Evolutionary conservation across 2,797 vertebrate genomes (phyloP).

Genomic region (Crenuchus spilurus): DNA sequence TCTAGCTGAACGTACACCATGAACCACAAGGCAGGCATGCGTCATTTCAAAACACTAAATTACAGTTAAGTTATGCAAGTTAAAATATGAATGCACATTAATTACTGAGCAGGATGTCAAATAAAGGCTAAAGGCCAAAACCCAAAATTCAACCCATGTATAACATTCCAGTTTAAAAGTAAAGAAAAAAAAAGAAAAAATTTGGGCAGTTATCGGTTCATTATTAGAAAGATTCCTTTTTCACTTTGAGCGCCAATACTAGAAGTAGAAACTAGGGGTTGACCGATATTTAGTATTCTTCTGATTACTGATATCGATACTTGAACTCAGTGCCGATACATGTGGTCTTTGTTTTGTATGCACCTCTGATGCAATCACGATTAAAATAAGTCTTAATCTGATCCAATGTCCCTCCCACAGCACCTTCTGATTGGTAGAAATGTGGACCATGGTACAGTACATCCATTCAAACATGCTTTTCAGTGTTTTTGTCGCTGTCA

Average conservation of each 20-base stretch:
- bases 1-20: slow-evolving; percentile 65
- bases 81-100: slow-evolving; percentile 76
- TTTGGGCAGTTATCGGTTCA: slow-evolving; percentile 2
- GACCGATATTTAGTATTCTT: too few relatives aligned
- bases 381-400: too few relatives aligned
- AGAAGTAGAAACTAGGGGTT: slow-evolving; percentile 26
- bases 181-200: slow-evolving; percentile 51
- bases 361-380: too few relatives aligned
- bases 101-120: slow-evolving; percentile 69
- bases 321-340: too few relatives aligned
- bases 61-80: slow-evolving; percentile 75
- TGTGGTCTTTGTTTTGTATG: too few relatives aligned
- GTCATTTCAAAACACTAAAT: slow-evolving; percentile 70
- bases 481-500: too few relatives aligned
- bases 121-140: slow-evolving; percentile 55
- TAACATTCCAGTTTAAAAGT: slow-evolving; percentile 67
- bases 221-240: slow-evolving; percentile 40
- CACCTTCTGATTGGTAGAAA: too few relatives aligned
- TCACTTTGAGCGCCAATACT: slow-evolving; percentile 15
- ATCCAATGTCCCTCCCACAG: too few relatives aligned
- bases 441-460: too few relatives aligned
- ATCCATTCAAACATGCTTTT: too few relatives aligned
- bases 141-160: slow-evolving; percentile 47
- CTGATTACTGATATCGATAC: too few relatives aligned
- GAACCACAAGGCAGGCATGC: slow-evolving; percentile 75